Evolutionary conservation across 2,888 invertebrate genomes (phyloP).

Genomic region (Eilema sororculum): DNA sequence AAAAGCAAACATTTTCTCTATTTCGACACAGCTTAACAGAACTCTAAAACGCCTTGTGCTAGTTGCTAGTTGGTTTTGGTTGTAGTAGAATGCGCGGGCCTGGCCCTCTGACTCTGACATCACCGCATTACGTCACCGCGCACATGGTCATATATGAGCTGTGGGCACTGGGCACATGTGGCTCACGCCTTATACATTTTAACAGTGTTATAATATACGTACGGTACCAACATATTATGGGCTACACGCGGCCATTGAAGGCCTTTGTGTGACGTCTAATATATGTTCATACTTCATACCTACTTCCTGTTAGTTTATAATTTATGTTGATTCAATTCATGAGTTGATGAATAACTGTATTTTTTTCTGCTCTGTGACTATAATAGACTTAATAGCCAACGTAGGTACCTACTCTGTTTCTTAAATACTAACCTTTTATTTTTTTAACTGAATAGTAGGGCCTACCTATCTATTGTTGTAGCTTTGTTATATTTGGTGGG

Average conservation of each 20-base stretch:
- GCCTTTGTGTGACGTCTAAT: conserved; percentile 49
- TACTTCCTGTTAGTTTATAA: conserved; percentile 17
- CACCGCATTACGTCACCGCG: conserved; percentile 49
- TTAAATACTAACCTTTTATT: neutral
- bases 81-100: conserved; percentile 50
- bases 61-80: conserved; percentile 39
- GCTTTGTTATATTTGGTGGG: neutral
- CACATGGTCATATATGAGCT: conserved; percentile 40
- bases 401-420: neutral
- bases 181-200: conserved; percentile 41
- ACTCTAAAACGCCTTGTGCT: conserved; percentile 46
- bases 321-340: conserved; percentile 25
- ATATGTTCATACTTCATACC: conserved; percentile 50
- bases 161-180: conserved; percentile 23
- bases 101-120: conserved; percentile 53
- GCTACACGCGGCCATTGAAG: conserved; percentile 45
- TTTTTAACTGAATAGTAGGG: neutral
- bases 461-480: neutral
- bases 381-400: neutral
- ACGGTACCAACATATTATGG: conserved; percentile 3
- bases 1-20: conserved; percentile 6
- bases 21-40: conserved; percentile 8
- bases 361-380: too few relatives aligned
- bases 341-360: neutral
- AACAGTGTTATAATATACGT: conserved; percentile 42